A percentile compares a stretch with the other conserved stretches of the same genome.
Conservation (phyloP, 2,113 vertebrate genomes). For the Melanotaenia duboulayi region DNA sequence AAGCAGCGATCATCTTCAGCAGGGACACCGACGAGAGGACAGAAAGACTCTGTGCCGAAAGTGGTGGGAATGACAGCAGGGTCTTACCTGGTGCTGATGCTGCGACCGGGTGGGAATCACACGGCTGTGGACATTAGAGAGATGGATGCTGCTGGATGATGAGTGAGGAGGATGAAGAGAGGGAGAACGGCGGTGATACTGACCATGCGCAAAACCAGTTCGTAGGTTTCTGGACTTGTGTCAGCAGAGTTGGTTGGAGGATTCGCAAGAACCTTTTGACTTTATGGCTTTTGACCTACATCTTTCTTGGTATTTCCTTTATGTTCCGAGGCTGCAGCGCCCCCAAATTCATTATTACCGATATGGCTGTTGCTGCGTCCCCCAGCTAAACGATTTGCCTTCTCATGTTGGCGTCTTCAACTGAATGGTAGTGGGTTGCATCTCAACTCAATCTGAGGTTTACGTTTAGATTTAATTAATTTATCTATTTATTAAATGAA, state of each 20-base stretch:
- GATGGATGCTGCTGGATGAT: conserved; percentile 43
- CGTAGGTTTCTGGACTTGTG: conserved; percentile 33
- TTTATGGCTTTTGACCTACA: conserved; percentile 22
- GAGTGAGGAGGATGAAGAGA: conserved; percentile 24
- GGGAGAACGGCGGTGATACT: conserved; percentile 2
- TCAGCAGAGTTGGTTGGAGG: conserved; percentile 14
- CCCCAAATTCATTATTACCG: neutral
- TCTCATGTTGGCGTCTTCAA: no score
- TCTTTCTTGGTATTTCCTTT: neutral
- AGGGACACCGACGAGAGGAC: neutral
- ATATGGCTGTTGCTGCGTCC: rapidly evolving
- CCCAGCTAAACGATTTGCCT: no score
- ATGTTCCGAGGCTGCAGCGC: conserved; percentile 13
- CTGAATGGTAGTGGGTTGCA: no score
- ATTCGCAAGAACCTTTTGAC: conserved; percentile 15
- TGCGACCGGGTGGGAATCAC: conserved; percentile 21
- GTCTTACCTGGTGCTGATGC: conserved; percentile 57
- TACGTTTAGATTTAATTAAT: no score
- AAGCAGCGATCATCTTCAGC: conserved; percentile 1
- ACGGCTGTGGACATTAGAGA: conserved; percentile 30
- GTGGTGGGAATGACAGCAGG: neutral
- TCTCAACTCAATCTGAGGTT: no score
- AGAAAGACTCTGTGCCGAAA: neutral
- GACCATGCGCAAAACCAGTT: conserved; percentile 61
- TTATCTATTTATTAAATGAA: no score